Conservation (phyloP, 2,888 invertebrate species). For the Phortica magna region DNA sequence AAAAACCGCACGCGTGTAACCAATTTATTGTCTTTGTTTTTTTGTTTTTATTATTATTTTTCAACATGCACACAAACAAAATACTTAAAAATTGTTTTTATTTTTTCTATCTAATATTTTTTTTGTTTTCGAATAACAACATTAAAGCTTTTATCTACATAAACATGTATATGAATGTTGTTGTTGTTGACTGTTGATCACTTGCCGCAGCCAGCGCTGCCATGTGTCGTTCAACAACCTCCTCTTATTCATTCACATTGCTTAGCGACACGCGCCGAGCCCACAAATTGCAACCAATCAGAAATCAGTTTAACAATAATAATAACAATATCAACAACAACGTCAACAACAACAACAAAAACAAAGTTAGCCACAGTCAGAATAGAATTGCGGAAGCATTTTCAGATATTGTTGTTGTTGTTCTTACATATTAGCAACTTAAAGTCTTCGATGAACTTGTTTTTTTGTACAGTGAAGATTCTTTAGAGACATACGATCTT, state of each 20-base stretch:
- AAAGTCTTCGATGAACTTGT: not conserved
- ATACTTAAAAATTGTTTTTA: constrained; percentile 24
- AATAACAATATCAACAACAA: constrained; percentile 25
- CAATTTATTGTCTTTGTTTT: too few relatives aligned
- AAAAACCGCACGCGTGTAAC: not conserved
- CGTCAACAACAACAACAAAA: constrained; percentile 27
- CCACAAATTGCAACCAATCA: constrained; percentile 68
- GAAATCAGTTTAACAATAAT: constrained; percentile 45
- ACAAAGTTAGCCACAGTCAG: not conserved
- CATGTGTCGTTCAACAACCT: not conserved
- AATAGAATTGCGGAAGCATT: constrained; percentile 50
- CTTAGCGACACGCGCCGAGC: constrained; percentile 55
- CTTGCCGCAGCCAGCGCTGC: too few relatives aligned
- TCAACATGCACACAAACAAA: constrained; percentile 4
- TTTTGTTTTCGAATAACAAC: constrained; percentile 17
- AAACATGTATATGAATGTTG: too few relatives aligned
- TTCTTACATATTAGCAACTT: constrained; percentile 3
- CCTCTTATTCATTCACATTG: not conserved
- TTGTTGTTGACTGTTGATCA: too few relatives aligned
- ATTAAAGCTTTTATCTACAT: constrained; percentile 1
- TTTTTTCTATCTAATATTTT: constrained; percentile 30
- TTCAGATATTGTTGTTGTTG: constrained; percentile 20
- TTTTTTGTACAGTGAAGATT: not conserved
- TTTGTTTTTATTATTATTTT: not conserved
- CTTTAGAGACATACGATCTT: not conserved